Percentiles rank a stretch among this genome's conserved stretches.
These are phyloP conservation scores for Lasioglossum villosulum DNA, from an alignment of 2,888 invertebrate genomes.

Conservation along the genomic window DNA sequence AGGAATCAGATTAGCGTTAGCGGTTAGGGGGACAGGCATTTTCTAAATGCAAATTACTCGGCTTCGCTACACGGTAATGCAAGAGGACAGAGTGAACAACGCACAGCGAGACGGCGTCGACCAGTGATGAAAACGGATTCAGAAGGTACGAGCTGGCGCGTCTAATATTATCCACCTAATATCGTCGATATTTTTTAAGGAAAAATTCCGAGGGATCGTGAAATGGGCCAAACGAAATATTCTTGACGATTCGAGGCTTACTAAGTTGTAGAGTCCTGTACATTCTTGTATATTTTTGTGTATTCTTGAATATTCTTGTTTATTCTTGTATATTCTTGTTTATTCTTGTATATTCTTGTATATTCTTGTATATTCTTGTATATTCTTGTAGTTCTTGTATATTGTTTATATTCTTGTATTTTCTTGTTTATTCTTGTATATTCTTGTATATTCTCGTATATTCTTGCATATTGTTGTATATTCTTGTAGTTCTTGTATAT, in stretches of 20 bases:
- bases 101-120: constrained; percentile 2
- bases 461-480: no score
- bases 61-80: constrained; percentile 41
- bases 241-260: not conserved
- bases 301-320: no score
- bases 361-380: no score
- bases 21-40: constrained; percentile 49
- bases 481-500: no score
- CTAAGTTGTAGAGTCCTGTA: no score
- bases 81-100: constrained; percentile 19
- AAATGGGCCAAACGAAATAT: not conserved
- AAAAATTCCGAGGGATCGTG: not conserved
- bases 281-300: no score
- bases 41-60: constrained; percentile 75
- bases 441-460: no score
- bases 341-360: no score
- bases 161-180: not conserved
- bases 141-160: not conserved
- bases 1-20: constrained; percentile 67
- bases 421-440: no score
- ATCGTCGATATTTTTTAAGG: not conserved
- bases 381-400: no score
- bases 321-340: no score
- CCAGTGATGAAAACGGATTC: not conserved
- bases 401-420: no score